Base-by-base conservation (phyloP, 2,888 invertebrate species). In the Ganaspis brasiliensis region DNA sequence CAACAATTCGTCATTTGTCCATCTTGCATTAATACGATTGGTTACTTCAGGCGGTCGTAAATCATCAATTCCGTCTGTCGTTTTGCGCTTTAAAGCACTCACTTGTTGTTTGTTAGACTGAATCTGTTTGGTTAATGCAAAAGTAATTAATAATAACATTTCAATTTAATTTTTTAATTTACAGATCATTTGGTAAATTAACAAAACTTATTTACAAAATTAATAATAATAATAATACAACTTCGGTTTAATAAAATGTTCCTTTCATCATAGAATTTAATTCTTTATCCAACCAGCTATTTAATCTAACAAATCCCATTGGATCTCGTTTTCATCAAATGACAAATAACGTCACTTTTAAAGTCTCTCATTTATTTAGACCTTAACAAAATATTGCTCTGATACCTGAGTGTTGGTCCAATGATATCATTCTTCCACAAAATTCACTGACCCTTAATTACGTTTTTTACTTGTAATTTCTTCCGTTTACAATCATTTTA, bases 61-160 rank as follows among this genome's bases (percentile, higher is more conserved):
- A 75, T 95, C 94, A 76, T 95, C 95, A 26, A 96, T 92, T 35
- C 94, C 94, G 79, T 92, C 92, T 26, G 91, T 93, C 86, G 93
- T 95, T 92, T 97, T 97, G 77, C 96, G 95, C 91, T 97, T 97
- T 89, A 97, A 93, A 61, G 96, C 94, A 88, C 98, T 97, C 82
- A 98, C 94, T 88, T 96, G 95, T 91, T 98, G 98, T 89, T 98
- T 98, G 92, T 98, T 98, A 85, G 96, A 96, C 92, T 99, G 99
- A 75, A 99, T 98, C 98, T 98, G 92, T 21, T 16, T 37, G 55
- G n/a, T 6, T 10, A 35, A 45, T 45, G 74, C 59, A 24, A 76
- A n/a, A n/a, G n/a, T 63, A 70, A 31, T n/a, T 14, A 61, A 26
- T 14, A 10, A 45, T n/a, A n/a, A n/a, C n/a, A n/a, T n/a, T n/a